Conservation (phyloP, 2,797 vertebrate genomes). For the Meda fulgida region DNA sequence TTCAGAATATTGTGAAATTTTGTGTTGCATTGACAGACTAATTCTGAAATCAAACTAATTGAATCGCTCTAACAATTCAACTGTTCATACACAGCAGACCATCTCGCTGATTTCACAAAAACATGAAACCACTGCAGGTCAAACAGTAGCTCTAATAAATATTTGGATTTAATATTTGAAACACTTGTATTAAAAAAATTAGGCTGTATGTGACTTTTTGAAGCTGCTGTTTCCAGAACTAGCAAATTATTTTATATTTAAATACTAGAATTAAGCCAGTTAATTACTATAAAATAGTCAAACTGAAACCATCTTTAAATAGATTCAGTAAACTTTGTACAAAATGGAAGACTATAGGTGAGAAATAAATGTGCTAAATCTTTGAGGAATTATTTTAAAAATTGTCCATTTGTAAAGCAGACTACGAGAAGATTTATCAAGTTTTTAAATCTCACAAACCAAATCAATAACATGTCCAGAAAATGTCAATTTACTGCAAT, state of each 20-base stretch:
- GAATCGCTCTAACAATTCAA: neutral
- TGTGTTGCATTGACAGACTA: neutral
- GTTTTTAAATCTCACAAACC: constrained; percentile 9
- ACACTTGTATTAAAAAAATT: neutral
- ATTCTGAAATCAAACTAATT: neutral
- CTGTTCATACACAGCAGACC: neutral
- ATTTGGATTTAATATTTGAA: neutral
- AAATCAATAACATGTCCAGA: neutral
- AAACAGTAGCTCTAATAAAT: neutral
- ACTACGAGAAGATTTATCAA: neutral
- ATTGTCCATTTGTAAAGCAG: neutral
- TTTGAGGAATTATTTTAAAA: neutral
- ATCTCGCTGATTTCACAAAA: neutral
- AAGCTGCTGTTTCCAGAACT: neutral
- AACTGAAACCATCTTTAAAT: neutral
- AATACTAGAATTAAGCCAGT: neutral
- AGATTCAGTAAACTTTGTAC: neutral
- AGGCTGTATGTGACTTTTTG: neutral
- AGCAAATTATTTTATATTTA: neutral
- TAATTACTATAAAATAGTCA: neutral
- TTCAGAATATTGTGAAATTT: neutral
- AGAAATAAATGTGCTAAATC: neutral
- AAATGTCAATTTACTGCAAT: neutral
- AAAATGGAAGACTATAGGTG: constrained; percentile 7
- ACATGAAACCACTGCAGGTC: neutral